Conservation (phyloP, 2,797 vertebrate genomes). For the Galago senegalensis region DNA sequence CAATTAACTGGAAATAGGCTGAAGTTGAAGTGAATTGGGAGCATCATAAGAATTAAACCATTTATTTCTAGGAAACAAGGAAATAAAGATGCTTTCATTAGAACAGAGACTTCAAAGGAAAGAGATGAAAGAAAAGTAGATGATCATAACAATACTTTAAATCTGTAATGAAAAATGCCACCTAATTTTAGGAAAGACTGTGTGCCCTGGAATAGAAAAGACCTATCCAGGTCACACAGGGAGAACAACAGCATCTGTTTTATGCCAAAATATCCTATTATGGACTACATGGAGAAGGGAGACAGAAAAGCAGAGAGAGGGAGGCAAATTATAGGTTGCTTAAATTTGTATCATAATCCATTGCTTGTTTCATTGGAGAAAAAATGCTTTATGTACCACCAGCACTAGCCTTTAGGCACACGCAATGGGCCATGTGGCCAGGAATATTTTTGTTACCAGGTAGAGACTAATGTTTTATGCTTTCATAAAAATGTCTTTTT, state of each 20-base stretch:
- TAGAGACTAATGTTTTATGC: background rate
- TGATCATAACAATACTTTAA: background rate
- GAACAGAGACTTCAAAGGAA: conserved; percentile 47
- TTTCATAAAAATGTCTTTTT: background rate
- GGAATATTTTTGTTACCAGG: background rate
- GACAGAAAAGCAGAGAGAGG: background rate
- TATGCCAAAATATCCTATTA: background rate
- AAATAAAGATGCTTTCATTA: conserved; percentile 59
- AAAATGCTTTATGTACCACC: background rate
- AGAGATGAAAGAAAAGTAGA: conserved; percentile 62
- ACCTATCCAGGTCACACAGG: background rate
- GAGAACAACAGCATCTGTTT: background rate
- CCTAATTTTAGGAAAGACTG: background rate
- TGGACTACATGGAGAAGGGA: background rate
- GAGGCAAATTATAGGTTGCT: conserved; percentile 13
- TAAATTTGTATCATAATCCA: background rate
- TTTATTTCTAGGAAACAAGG: conserved; percentile 62
- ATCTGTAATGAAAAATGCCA: background rate
- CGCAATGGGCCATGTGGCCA: background rate
- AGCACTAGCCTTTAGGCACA: background rate
- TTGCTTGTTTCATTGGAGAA: background rate
- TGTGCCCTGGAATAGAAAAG: background rate
- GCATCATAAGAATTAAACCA: background rate
- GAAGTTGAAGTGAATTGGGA: conserved; percentile 59
- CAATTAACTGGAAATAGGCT: conserved; percentile 66